A percentile compares a stretch with the other conserved stretches of the same genome.
These are phyloP conservation scores for Drosophila nr. perissopoda DNA, from an alignment of 2,888 invertebrate species.

Conservation along the genomic window DNA sequence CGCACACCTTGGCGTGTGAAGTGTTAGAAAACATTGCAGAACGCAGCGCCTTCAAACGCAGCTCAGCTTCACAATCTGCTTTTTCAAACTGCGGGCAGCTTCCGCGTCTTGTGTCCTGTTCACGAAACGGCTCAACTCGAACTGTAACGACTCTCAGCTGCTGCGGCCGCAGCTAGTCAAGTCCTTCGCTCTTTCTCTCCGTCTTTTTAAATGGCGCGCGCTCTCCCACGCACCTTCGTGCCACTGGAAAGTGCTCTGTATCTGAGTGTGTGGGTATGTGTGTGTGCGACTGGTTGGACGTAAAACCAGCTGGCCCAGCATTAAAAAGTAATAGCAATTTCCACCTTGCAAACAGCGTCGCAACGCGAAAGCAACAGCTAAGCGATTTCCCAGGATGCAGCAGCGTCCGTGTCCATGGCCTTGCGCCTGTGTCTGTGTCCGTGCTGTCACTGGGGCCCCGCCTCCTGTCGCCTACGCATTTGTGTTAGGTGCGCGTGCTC, in stretches of 20 bases:
- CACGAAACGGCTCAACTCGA: conserved; percentile 80
- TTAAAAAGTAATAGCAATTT: conserved; percentile 81
- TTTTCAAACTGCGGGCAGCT: conserved; percentile 51
- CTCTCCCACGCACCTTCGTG: conserved; percentile 52
- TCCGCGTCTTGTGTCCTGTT: conserved; percentile 74
- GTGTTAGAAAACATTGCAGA: conserved; percentile 60
- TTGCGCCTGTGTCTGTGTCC: conserved; percentile 17
- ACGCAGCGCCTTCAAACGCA: conserved; percentile 40
- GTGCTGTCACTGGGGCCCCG: conserved; percentile 54
- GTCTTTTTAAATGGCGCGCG: conserved; percentile 20
- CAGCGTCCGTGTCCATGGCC: conserved; percentile 24
- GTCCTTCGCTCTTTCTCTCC: conserved; percentile 24
- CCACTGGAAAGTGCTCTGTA: conserved; percentile 49
- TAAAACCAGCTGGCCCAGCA: conserved; percentile 76
- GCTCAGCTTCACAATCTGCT: conserved; percentile 30
- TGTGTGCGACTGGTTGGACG: conserved; percentile 20
- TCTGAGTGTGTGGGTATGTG: conserved; percentile 1
- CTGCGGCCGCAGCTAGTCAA: conserved; percentile 50
- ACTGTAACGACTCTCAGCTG: conserved; percentile 72
- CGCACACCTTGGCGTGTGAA: conserved; percentile 56
- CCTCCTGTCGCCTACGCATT: conserved; percentile 68
- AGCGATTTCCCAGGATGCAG: conserved; percentile 80
- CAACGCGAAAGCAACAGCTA: conserved; percentile 76
- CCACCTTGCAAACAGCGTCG: conserved; percentile 72
- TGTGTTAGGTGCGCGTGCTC: conserved; percentile 73